Evolutionary conservation across 2,113 vertebrate genomes (phyloP).

Genomic region (Zosterops lateralis): DNA sequence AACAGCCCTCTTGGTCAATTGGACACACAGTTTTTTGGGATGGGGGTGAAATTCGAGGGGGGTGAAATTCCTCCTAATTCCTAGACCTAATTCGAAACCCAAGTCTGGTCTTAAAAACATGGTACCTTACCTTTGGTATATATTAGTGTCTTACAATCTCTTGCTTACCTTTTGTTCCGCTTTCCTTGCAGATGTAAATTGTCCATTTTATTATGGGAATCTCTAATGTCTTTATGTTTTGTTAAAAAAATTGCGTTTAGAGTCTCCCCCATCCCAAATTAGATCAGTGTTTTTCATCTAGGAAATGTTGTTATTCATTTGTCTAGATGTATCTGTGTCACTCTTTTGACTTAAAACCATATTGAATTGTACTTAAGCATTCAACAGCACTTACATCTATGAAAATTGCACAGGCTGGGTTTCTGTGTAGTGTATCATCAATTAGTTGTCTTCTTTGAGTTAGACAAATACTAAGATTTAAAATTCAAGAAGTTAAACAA

Average conservation of each 20-base stretch:
- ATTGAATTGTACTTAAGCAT: conserved; percentile 41
- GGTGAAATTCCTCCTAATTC: background rate
- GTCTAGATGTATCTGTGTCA: conserved; percentile 22
- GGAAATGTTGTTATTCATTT: conserved; percentile 35
- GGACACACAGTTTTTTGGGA: rapidly evolving
- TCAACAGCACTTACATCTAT: background rate
- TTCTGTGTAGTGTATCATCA: background rate
- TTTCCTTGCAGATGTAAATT: background rate
- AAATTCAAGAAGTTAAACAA: background rate
- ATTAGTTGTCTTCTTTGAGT: background rate
- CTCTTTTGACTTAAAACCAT: conserved; percentile 4
- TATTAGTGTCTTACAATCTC: background rate
- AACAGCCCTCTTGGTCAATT: background rate
- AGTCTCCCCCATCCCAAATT: background rate
- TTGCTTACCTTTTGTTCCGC: background rate
- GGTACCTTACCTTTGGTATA: background rate
- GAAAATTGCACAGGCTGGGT: background rate
- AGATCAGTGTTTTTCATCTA: background rate
- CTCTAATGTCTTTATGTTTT: background rate
- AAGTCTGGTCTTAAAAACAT: background rate
- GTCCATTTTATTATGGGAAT: background rate
- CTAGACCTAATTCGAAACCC: background rate
- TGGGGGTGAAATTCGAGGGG: background rate
- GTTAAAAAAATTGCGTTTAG: background rate
- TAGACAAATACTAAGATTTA: background rate